A percentile compares a stretch with the other conserved stretches of the same genome.
Conservation (phyloP, 2,797 vertebrate species). For the Malurus leucopterus region DNA sequence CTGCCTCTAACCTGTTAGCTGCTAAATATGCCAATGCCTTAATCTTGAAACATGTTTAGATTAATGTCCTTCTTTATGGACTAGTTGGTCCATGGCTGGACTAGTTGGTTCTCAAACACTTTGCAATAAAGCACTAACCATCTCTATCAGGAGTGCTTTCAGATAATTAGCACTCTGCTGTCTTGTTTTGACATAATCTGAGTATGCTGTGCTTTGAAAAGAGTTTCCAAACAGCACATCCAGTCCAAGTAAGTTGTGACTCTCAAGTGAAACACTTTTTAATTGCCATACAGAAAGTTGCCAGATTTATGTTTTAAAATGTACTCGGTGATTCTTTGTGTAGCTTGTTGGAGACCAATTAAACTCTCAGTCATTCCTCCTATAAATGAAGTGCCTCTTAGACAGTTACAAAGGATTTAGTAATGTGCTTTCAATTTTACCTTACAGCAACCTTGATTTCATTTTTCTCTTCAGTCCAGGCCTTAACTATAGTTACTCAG, state of each 20-base stretch:
- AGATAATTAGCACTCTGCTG: conserved; percentile 15
- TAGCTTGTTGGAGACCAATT: neutral
- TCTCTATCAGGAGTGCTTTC: neutral
- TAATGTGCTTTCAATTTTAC: neutral
- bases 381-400: neutral
- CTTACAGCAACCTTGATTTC: neutral
- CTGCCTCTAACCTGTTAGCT: neutral
- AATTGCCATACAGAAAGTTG: neutral
- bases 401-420: neutral
- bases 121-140: neutral
- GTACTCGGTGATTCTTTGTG: neutral
- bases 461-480: neutral
- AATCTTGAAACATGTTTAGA: neutral
- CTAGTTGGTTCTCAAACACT: neutral
- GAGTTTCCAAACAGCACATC: neutral
- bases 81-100: neutral
- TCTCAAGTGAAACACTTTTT: neutral
- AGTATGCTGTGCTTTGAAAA: neutral
- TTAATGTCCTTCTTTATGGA: neutral
- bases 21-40: neutral
- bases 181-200: conserved; percentile 24
- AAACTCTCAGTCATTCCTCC: neutral
- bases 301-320: neutral
- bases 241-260: neutral
- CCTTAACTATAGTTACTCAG: neutral